These are phyloP conservation scores for Noctuana brunneofusca DNA, from an alignment of 2,888 invertebrate genomes.

Conservation along the genomic window DNA sequence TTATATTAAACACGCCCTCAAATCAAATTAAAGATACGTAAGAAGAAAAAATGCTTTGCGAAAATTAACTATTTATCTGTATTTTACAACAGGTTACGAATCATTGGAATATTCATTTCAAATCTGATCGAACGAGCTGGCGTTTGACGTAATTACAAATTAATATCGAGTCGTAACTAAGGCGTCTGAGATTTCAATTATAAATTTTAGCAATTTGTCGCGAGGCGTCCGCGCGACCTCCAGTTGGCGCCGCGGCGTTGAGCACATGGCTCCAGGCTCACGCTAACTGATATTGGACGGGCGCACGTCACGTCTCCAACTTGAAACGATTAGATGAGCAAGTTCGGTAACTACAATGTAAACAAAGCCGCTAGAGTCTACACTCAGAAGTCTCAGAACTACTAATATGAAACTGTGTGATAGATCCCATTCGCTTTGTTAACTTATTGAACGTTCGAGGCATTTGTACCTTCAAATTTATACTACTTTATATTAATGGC, in stretches of 20 bases:
- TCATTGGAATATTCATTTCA: constrained; percentile 1
- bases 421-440: background rate
- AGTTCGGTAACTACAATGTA: constrained; percentile 8
- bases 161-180: constrained; percentile 22
- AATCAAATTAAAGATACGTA: too few species aligned
- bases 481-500: too few species aligned
- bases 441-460: too few species aligned
- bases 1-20: background rate
- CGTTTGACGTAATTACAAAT: constrained; percentile 14
- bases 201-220: constrained; percentile 21
- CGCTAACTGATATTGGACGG: constrained; percentile 5
- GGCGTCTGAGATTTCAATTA: constrained; percentile 22
- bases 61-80: too few species aligned
- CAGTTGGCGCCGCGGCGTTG: constrained; percentile 1
- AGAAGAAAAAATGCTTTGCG: too few species aligned
- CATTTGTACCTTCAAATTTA: too few species aligned
- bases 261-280: background rate
- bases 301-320: constrained; percentile 22
- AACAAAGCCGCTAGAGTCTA: background rate
- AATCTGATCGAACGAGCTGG: constrained; percentile 7
- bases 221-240: background rate
- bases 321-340: constrained; percentile 19
- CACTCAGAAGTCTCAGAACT: background rate
- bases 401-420: background rate
- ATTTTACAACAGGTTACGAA: too few species aligned